Base-by-base conservation (phyloP, 2,113 vertebrate genomes). In the Carassius carassius region DNA sequence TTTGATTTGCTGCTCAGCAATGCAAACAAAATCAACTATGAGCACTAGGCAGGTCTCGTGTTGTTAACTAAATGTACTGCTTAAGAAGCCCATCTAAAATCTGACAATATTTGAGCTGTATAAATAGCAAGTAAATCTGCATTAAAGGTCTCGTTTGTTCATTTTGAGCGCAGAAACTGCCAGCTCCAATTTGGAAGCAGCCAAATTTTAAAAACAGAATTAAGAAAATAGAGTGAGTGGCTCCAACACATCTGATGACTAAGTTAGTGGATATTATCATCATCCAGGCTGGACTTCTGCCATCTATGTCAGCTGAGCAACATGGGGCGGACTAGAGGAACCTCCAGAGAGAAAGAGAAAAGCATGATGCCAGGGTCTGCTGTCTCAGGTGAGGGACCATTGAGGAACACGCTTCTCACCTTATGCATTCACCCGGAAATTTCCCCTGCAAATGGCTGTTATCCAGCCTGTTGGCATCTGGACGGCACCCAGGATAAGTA, bases 191-290 rank as follows among this genome's bases (percentile, higher is more conserved):
- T 29, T 54, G 67, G 56, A 51, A 56, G 32, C 37, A 29, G 32
- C 19, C 47, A 75, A 69, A 78, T 60, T 16, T n/a, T 44, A 58
- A 74, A 9, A 78, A 73, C 7, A 4, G 25, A 44, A 35, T 44
- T 17, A 51, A 67, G 76, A 72, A 82, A 75, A 60, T 14, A 19
- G 32, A 32, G 21, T 29, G 49, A 74, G 6, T 25, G 25, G 75
- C 69, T 41, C 21, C 6, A 10, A 29, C 44, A 56, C 37, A 16
- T 37, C 44, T 60, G 25, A 49, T 82, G 78, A 82, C 83, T 86
- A 47, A 76, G 85, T 85, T 79, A 44, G 60, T 37, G 56, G 82
- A 62, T 81, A 54, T 81, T 83, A 82, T 56, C 56, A 75, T 54
- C 51, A 69, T 56, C 73, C 58, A 60, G 56, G 44, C 47, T 85